Percentiles rank a stretch among this genome's conserved stretches.
Conservation (phyloP, 2,888 invertebrate genomes). For the Parascotia fuliginaria region DNA sequence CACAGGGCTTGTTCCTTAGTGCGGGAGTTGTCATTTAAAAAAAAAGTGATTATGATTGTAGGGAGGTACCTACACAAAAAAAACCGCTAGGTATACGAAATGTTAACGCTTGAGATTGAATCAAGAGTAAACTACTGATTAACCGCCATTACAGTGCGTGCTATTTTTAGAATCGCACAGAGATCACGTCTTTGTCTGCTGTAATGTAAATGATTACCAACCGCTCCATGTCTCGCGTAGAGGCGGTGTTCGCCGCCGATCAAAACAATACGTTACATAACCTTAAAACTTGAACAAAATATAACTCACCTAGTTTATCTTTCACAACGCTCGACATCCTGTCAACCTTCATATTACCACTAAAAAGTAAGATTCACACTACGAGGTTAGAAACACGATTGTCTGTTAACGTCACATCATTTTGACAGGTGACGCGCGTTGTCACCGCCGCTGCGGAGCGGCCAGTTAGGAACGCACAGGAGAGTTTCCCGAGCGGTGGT, state of each 20-base stretch:
- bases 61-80: too few relatives aligned
- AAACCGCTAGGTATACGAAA: constrained; percentile 44
- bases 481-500: constrained; percentile 56
- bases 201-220: constrained; percentile 77
- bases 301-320: constrained; percentile 70
- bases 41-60: too few relatives aligned
- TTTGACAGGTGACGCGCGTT: constrained; percentile 77
- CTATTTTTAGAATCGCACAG: constrained; percentile 82
- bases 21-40: too few relatives aligned
- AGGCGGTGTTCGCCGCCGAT: constrained; percentile 51
- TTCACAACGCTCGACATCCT: constrained; percentile 67
- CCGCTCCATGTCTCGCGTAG: constrained; percentile 47
- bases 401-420: constrained; percentile 71
- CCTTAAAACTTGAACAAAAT: constrained; percentile 57
- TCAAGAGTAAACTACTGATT: constrained; percentile 78
- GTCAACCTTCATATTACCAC: constrained; percentile 63
- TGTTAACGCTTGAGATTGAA: constrained; percentile 62
- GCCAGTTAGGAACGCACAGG: constrained; percentile 50
- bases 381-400: constrained; percentile 71
- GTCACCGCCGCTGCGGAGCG: constrained; percentile 64
- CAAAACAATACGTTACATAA: constrained; percentile 72
- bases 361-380: constrained; percentile 57
- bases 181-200: constrained; percentile 83
- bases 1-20: too few relatives aligned
- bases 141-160: constrained; percentile 74